Conservation (phyloP, 2,113 vertebrate species). For the Cyanoderma ruficeps region DNA sequence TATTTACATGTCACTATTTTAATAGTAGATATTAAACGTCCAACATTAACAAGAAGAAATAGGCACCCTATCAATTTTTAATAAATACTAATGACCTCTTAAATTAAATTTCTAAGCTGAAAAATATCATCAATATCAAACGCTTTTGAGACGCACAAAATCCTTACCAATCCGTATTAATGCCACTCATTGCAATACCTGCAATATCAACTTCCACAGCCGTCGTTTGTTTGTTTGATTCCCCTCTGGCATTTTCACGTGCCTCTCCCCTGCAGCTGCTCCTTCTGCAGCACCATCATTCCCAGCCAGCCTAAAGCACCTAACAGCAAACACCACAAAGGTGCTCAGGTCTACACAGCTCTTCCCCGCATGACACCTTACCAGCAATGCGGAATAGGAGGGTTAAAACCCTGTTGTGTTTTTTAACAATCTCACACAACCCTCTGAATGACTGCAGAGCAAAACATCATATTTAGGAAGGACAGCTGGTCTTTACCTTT, state of each 20-base stretch:
- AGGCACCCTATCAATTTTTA: neutral
- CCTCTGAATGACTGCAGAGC: neutral
- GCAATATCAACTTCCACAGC: neutral
- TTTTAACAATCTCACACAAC: neutral
- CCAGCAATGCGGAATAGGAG: neutral
- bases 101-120: constrained; percentile 1
- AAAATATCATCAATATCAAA: neutral
- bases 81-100: neutral
- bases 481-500: neutral
- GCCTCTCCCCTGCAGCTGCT: neutral
- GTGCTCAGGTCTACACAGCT: neutral
- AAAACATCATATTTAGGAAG: neutral
- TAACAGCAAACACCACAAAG: neutral
- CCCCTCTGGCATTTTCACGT: neutral
- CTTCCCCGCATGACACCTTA: neutral
- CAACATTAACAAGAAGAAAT: neutral
- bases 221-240: neutral
- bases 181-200: neutral
- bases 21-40: neutral
- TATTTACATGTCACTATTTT: neutral
- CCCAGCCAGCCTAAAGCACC: neutral
- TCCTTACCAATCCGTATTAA: neutral
- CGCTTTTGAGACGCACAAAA: neutral
- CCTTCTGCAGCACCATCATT: accelerated
- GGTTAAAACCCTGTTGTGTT: neutral